Base-by-base conservation (phyloP, 1,140 invertebrate species). In the Euwallacea similis region DNA sequence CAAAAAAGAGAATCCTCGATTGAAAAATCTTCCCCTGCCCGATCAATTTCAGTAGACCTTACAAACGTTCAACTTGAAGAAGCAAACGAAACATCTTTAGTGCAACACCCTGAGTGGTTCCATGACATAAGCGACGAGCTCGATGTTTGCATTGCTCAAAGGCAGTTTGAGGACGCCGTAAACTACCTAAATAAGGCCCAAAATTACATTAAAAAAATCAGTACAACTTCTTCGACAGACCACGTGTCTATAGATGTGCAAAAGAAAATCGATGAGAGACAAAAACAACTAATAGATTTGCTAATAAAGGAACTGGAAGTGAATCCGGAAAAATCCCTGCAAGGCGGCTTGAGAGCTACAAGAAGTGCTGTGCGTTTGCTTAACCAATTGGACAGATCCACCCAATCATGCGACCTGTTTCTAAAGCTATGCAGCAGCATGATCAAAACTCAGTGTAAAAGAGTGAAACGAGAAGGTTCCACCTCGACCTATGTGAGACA, bases 151-250 rank as follows among this genome's bases (percentile, higher is more conserved):
- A 95, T 99, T 75, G 97, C 97, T n/a, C 95, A 98, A 82, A 87
- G 97, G 76, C 94, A 98, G 80, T 98, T 98, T 82, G 95, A 98
- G 82, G 93, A 96, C 79, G 96, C 97, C 13, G 93, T 97, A 69
- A 87, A 89, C 70, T 84, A 98, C 7, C 89, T 98, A 62, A 88
- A 93, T 74, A 91, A 89, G 83, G 89, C 89, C 0, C 86, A 86
- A 74, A 82, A 86, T 4, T 91, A 86, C 74, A 77, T 88, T 33
- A 78, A 75, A 16, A 80, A 84, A 62, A 76, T 81, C 53, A 73
- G 74, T 62, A 73, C 78, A 44, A 84, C 46, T 2, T 10, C 46
- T 1, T 79, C 77, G 46, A 56, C 65, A 13, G 79, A 81, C 67
- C 82, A 81, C 16, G 68, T 81, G 8, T 53, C 83, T 4, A 74